A percentile compares a stretch with the other conserved stretches of the same genome.
Conservation (phyloP, 2,888 invertebrate species). For the Sisyra terminalis region DNA sequence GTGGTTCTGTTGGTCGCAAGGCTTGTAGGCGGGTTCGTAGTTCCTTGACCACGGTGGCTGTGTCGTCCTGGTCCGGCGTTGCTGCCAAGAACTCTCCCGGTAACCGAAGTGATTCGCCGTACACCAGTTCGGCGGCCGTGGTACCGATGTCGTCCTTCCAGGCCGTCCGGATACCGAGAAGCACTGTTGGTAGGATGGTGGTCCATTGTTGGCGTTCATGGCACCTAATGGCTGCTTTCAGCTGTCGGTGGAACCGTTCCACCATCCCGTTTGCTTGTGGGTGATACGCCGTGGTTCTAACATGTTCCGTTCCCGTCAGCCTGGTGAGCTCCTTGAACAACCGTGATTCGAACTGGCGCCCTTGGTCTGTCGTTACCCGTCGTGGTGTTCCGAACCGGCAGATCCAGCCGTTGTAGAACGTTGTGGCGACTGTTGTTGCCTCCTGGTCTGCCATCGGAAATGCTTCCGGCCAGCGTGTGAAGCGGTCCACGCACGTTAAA, state of each 20-base stretch:
- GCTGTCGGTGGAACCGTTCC: slow-evolving; percentile 1
- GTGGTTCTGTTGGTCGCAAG: slow-evolving; percentile 15
- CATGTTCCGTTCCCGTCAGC: slow-evolving; percentile 11
- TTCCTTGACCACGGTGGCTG: slow-evolving; percentile 15
- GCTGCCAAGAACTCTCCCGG: slow-evolving; percentile 14
- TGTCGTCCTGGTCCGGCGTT: slow-evolving; percentile 13
- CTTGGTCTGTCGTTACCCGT: slow-evolving; percentile 19
- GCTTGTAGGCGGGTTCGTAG: slow-evolving; percentile 16
- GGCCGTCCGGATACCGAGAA: slow-evolving; percentile 13
- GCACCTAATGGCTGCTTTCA: slow-evolving; percentile 1
- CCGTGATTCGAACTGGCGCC: slow-evolving; percentile 16
- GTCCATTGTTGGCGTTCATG: not conserved
- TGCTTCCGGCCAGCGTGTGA: slow-evolving; percentile 18
- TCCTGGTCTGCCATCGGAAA: slow-evolving; percentile 18
- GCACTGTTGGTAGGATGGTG: not conserved
- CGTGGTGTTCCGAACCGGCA: slow-evolving; percentile 18
- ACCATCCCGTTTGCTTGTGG: not conserved
- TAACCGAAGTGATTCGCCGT: slow-evolving; percentile 16
- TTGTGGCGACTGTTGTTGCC: slow-evolving; percentile 16
- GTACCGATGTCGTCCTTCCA: slow-evolving; percentile 17
- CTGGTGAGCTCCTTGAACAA: slow-evolving; percentile 13
- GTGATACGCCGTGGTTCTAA: slow-evolving; percentile 7
- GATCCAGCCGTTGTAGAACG: slow-evolving; percentile 17
- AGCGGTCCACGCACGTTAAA: slow-evolving; percentile 16
- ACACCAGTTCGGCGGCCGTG: slow-evolving; percentile 15